These are phyloP conservation scores for Gymnoscopelus braueri DNA, from an alignment of 2,797 vertebrate genomes.

Conservation along the genomic window DNA sequence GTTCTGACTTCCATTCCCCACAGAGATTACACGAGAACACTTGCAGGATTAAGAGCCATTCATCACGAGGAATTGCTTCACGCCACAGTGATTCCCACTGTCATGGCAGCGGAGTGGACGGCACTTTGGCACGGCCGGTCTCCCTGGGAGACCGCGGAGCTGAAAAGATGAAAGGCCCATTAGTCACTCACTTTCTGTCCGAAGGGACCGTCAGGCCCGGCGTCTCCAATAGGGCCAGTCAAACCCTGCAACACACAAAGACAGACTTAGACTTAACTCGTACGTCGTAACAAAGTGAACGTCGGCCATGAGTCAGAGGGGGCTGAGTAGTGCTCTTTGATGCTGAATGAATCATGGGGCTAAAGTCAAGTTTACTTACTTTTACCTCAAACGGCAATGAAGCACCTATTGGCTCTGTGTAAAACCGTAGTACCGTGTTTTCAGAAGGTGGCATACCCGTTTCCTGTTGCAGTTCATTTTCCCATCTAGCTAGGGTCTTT, in stretches of 20 bases:
- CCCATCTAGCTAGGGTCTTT: no score
- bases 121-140: conserved; percentile 60
- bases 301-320: neutral
- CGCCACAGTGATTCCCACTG: conserved; percentile 55
- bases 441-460: no score
- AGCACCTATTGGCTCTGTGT: neutral
- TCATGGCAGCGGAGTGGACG: conserved; percentile 56
- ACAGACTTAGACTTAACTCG: conserved; percentile 52
- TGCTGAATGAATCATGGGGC: conserved; percentile 2
- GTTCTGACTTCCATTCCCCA: conserved; percentile 61
- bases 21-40: conserved; percentile 73
- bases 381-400: neutral
- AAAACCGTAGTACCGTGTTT: no score
- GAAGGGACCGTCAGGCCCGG: conserved; percentile 84
- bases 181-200: conserved; percentile 93
- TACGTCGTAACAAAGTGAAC: conserved; percentile 30
- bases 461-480: no score
- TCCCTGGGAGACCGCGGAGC: conserved; percentile 55
- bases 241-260: conserved; percentile 84
- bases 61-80: conserved; percentile 80
- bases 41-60: conserved; percentile 79
- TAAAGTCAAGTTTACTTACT: no score
- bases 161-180: conserved; percentile 58
- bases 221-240: conserved; percentile 91
- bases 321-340: neutral